Evolutionary conservation across 2,888 invertebrate genomes (phyloP), one percentile per base, ranked within the genome.

Genomic region (Idaea aversata): DNA sequence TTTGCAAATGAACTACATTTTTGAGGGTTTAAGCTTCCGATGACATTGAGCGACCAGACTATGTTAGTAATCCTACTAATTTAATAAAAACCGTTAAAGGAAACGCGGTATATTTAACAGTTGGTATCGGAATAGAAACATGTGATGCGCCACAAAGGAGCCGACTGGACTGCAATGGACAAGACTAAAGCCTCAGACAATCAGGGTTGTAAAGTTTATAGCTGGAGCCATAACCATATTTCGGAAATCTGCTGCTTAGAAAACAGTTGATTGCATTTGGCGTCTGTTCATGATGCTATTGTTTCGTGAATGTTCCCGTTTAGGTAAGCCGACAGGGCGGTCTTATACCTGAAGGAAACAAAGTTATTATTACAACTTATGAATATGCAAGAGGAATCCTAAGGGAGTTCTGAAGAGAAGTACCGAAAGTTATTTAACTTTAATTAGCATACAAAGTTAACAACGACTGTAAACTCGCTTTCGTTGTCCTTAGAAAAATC

Each of bases 141-240:
- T 76, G 76, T 77, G 73, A 77, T 72, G 59, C 67, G 64, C 68
- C 67, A 72, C 79, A 86, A 84, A 80, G 77, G 70, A 67, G 72
- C 85, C 85, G 86, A 77, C 80, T 71, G 72, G 66, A 71, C 63
- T 69, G 68, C 68, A 74, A 76, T 77, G 68, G 75, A 67, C 70
- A 66, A 73, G 79, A 88, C 86, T 86, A 88, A 81, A 82, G 75
- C 71, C 65, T 64, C 67, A 70, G 71, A 88, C 86, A 87, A 88
- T 81, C 73, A 74, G 65, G 67, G 77, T 77, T 76, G 87, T 90
- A 88, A 90, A 89, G 65, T 81, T 84, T 87, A 88, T 86, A 86
- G 78, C 74, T 67, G 77, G 75, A 78, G 70, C 75, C 71, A 72
- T 77, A 75, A 72, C 76, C 75, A 72, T 72, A 70, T 67, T 61